These are phyloP conservation scores for Chlorops oryzae DNA, from an alignment of 1,140 invertebrate genomes.

Conservation along the genomic window DNA sequence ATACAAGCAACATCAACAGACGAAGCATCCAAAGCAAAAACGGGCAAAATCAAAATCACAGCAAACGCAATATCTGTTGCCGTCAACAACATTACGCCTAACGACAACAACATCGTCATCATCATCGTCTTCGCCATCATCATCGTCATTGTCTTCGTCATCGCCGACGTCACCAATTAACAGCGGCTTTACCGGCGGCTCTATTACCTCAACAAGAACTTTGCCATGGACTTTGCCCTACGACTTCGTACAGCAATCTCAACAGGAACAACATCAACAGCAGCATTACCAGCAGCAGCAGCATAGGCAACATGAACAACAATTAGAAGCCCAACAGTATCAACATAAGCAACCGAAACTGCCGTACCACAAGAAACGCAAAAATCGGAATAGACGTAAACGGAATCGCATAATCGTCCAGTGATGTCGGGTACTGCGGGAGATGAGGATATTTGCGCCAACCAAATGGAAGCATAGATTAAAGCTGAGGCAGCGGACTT, in stretches of 20 bases:
- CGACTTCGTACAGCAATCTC: background rate
- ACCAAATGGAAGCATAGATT: too few species aligned
- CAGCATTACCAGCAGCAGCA: slow-evolving; percentile 2
- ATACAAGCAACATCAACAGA: background rate
- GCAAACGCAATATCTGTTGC: too few species aligned
- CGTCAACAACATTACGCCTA: background rate
- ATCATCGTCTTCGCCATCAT: too few species aligned
- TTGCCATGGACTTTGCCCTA: background rate
- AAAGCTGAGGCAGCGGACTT: slow-evolving; percentile 2
- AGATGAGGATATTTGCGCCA: too few species aligned
- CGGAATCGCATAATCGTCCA: slow-evolving; percentile 8
- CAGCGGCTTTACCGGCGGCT: too few species aligned
- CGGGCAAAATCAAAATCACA: background rate
- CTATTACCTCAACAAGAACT: too few species aligned
- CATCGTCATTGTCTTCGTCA: too few species aligned
- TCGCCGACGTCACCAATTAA: too few species aligned
- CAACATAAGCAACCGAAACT: background rate
- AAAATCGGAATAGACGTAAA: slow-evolving; percentile 10
- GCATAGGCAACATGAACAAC: slow-evolving; percentile 1
- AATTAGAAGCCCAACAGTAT: background rate
- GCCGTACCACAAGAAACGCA: slow-evolving; percentile 12
- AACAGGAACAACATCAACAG: background rate
- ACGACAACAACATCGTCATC: background rate
- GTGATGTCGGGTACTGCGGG: background rate
- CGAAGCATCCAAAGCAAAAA: background rate